Evolutionary conservation across 1,140 invertebrate genomes (phyloP), one percentile per base, ranked within the genome.

Genomic region (Olivierus martensii): DNA sequence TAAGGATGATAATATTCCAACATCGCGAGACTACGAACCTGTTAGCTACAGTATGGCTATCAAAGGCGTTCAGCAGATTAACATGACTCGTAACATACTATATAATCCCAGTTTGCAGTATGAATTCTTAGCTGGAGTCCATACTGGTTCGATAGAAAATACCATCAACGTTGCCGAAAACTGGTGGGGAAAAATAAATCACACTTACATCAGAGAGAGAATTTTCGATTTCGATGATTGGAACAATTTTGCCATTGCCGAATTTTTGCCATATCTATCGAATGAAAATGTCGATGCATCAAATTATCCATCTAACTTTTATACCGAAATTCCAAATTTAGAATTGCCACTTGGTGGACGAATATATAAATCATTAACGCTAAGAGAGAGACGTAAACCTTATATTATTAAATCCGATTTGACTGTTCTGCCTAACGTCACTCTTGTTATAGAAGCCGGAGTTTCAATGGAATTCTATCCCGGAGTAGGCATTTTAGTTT

Each of bases 191-290:
- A 82, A 79, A 4, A 69, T 69, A 3, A 76, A 84, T 49, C 75
- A 83, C 39, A 66, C 66, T 6, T 69, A 74, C 35, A 97, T 99
- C 28, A 75, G 79, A 56, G 75, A 80, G 45, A 77, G 82, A 65
- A 95, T 99, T 60, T 99, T 99, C 68, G 96, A 99, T 72, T 97
- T 99, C 73, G 92, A 99, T 68, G 94, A 98, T 65, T 98, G 95
- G 95, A 99, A 99, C 66, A 90, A 91, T 70, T 93, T 92, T 67
- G 91, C 92, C 0, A 79, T 93, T 37, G 92, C 91, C 0, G 75
- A 82, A 17, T 99, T 84, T 68, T 76, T 79, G 52, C 94, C 93
- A 0, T 99, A 82, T 68, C 74, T 96, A n/a, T 59, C 63, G 6
- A 55, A 53, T 11, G 56, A 65, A 18, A 62, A 65, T 56, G 62